Evolutionary conservation across 2,797 vertebrate genomes (phyloP), one percentile per base, ranked within the genome.

Genomic region (Mormyrus proboscirostris): DNA sequence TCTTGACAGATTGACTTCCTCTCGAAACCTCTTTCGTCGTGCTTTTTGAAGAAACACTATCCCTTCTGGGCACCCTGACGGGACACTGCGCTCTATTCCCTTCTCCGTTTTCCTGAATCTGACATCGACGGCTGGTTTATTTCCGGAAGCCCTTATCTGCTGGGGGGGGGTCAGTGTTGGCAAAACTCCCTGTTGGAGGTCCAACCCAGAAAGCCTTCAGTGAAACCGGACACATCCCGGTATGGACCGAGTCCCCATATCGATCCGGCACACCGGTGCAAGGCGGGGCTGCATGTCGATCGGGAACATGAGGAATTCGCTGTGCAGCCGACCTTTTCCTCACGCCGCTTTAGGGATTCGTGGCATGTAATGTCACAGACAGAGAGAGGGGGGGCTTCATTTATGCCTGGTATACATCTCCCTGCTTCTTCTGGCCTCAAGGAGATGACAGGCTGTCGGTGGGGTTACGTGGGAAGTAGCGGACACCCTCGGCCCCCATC

Each of bases 131-230:
- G 41, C n/a, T 7, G 44, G 19, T 85, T 38, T 85, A 85, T 89
- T 89, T 89, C 82, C 50, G 59, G 82, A 89, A 51, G 49, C 12
- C 57, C 29, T 50, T 69, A 47, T 50, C 44, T 49, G 44, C 79
- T 84, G 29, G 29, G 29, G 29, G 29, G 29, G 29, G 29, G 29
- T 33, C 29, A 10, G 16, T 55, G 51, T 41, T 83, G 47, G 2
- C 16, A 84, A 33, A 83, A 33, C 44, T 41, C 44, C 51, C 16
- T 2, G 10, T 8, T 14, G 12, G 50, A 7, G 83, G n/a, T 25
- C n/a, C 47, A 51, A 50, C 7, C 4, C 10, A 51, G 84, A 5
- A 79, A 22, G 51, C 2, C 19, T 53, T 88, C 55, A 25, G 22
- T 62, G 44, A 57, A 86, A 85, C 25, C 44, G 6, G 55, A 50